Percentiles rank a stretch among this genome's conserved stretches.
These are phyloP conservation scores for Cynopterus sphinx DNA, from an alignment of 2,797 vertebrate genomes.

Conservation along the genomic window DNA sequence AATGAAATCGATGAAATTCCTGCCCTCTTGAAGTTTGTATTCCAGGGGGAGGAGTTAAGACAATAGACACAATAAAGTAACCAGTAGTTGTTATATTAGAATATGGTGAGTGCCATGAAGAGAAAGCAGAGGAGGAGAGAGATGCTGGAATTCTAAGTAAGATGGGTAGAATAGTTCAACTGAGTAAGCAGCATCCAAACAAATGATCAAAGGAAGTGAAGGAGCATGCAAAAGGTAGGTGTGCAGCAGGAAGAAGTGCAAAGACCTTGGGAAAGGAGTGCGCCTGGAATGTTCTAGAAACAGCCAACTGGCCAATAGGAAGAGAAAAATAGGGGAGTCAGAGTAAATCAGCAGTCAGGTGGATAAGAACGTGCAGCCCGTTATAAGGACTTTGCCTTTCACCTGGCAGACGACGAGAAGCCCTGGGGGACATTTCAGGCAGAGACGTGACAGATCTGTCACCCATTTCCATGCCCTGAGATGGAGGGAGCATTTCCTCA, in stretches of 20 bases:
- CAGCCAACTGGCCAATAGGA: neutral
- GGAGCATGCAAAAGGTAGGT: neutral
- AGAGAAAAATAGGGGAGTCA: neutral
- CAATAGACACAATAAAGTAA: neutral
- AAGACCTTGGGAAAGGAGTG: neutral
- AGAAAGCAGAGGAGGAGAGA: neutral
- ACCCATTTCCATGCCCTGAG: neutral
- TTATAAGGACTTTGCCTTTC: neutral
- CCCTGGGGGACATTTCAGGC: neutral
- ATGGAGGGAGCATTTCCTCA: neutral
- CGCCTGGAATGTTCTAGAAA: neutral
- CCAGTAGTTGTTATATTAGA: neutral
- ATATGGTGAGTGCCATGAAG: too few relatives aligned
- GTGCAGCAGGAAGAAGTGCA: rapidly evolving
- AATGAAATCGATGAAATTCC: neutral
- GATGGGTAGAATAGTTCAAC: neutral
- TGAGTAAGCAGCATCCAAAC: neutral
- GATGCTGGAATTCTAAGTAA: rapidly evolving
- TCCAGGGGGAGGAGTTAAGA: neutral
- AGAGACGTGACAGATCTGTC: neutral
- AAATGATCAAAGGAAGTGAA: neutral
- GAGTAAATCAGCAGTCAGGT: neutral
- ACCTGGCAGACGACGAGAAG: neutral
- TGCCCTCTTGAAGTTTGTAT: neutral
- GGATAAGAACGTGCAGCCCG: neutral